Evolutionary conservation across 2,113 vertebrate genomes (phyloP), one percentile per base, ranked within the genome.

Genomic region (Dendrocopos noguchii): DNA sequence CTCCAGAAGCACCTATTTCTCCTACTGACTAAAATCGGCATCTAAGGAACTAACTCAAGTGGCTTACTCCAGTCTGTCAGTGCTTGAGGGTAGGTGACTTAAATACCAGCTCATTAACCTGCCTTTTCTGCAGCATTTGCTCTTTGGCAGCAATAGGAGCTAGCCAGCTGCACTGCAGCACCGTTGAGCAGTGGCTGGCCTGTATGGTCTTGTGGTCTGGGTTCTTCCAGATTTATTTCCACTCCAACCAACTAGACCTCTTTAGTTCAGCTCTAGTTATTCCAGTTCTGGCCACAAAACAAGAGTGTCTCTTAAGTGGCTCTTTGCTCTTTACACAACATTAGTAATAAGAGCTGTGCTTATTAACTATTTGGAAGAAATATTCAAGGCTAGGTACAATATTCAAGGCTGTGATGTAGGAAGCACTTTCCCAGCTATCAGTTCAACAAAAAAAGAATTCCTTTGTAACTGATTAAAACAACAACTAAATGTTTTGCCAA

Each of bases 211-310:
- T 67, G 47, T 42, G 28, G 27, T 67, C 79, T 74, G 46, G 4
- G 29, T 83, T 85, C 65, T 34, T 80, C 64, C n/a, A 93, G 52
- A 66, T 76, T 88, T 82, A 73, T 88, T 92, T 84, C 52, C 84
- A 76, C 42, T 82, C 34, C 60, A 88, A n/a, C 9, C 18, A 44
- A 70, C 80, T 14, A 92, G 56, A 92, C 12, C 20, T 79, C 77
- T 90, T 72, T 52, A 87, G 71, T 95, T 94, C 11, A 8, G 67
- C 42, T 93, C 59, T 33, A 70, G 46, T 84, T 95, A 60, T 75
- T 93, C 31, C 11, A 1, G 16, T 79, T 95, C 92, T 76, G 80
- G 78, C 67, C 36, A 59, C 42, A 39, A 87, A 92, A 63, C 29
- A 87, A 53, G 18, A 70, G 36, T 12, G 18, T 79, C 63, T 70